Percentiles rank a stretch among this genome's conserved stretches.
phyloP scores from a whole-genome alignment of 2,797 vertebrate genomes.

The Melanotaenia maccullochi region DNA sequence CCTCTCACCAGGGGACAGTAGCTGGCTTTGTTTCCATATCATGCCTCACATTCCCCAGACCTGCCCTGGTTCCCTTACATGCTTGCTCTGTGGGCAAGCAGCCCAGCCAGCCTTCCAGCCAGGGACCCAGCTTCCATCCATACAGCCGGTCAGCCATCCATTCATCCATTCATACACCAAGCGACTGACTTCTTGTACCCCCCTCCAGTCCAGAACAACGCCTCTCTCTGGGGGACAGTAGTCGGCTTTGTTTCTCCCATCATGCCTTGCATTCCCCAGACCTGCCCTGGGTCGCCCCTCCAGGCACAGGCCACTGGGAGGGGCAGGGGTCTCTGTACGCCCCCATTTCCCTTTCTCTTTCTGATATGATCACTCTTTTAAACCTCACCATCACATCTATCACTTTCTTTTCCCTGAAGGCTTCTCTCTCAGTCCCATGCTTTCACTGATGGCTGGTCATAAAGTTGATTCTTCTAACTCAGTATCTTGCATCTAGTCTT shows the following conservation, averaged over 20 bases:
- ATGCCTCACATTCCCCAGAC: constrained; percentile 81
- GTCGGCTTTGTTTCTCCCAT: constrained; percentile 79
- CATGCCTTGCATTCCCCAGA: constrained; percentile 84
- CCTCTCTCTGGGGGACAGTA: constrained; percentile 85
- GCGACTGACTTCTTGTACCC: constrained; percentile 70
- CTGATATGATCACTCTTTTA: constrained; percentile 65
- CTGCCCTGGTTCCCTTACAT: constrained; percentile 69
- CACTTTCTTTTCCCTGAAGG: constrained; percentile 6
- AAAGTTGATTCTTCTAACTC: constrained; percentile 52
- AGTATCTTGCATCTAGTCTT: constrained; percentile 32
- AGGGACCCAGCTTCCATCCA: constrained; percentile 56
- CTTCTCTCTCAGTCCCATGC: constrained; percentile 25
- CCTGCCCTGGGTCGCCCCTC: constrained; percentile 74
- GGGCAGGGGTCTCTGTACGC: constrained; percentile 62
- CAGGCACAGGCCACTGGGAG: constrained; percentile 72
- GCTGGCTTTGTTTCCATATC: constrained; percentile 79
- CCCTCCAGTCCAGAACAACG: constrained; percentile 73
- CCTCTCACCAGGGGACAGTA: constrained; percentile 82
- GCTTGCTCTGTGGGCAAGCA: constrained; percentile 64
- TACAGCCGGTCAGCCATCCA: constrained; percentile 58
- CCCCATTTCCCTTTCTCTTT: constrained; percentile 59
- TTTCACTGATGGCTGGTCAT: constrained; percentile 49
- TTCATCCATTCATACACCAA: constrained; percentile 62
- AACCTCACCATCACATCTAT: constrained; percentile 11
- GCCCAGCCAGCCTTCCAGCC: constrained; percentile 45